Evolutionary conservation across 2,888 invertebrate species (phyloP).

Genomic region (Sipunculus nudus): DNA sequence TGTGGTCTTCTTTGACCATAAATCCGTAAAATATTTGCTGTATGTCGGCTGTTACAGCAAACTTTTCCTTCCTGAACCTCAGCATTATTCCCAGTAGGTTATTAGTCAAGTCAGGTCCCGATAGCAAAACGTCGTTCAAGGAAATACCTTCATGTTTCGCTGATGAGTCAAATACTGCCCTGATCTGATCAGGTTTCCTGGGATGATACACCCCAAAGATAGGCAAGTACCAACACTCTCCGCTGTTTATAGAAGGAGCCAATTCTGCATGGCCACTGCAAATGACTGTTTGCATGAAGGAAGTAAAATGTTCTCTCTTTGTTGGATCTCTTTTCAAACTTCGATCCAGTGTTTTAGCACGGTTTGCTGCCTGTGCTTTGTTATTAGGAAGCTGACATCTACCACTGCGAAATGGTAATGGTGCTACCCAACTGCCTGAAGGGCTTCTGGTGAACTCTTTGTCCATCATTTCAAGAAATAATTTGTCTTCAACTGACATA

Average conservation of each 20-base stretch:
- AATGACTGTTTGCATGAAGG: background rate
- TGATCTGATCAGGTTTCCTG: constrained; percentile 31
- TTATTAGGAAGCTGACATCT: constrained; percentile 2
- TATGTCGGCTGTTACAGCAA: constrained; percentile 34
- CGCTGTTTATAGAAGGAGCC: background rate
- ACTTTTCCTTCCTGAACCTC: constrained; percentile 23
- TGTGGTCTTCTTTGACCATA: constrained; percentile 38
- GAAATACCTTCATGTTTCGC: constrained; percentile 29
- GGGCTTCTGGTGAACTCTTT: no score
- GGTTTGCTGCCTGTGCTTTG: background rate
- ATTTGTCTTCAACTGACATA: no score
- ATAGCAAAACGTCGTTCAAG: constrained; percentile 32
- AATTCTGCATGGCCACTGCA: background rate
- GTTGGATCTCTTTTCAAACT: constrained; percentile 2
- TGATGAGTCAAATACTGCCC: constrained; percentile 37
- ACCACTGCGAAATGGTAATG: no score
- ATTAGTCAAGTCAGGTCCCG: constrained; percentile 39
- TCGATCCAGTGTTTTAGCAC: background rate
- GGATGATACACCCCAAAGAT: constrained; percentile 38
- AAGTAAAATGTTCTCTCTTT: background rate
- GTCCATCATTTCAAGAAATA: no score
- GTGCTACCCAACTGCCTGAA: no score
- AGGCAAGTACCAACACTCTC: constrained; percentile 37
- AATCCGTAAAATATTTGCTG: constrained; percentile 38
- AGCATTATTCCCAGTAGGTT: constrained; percentile 32